These are phyloP conservation scores for Drosophila parvula DNA, from an alignment of 1,140 invertebrate genomes.

Conservation along the genomic window DNA sequence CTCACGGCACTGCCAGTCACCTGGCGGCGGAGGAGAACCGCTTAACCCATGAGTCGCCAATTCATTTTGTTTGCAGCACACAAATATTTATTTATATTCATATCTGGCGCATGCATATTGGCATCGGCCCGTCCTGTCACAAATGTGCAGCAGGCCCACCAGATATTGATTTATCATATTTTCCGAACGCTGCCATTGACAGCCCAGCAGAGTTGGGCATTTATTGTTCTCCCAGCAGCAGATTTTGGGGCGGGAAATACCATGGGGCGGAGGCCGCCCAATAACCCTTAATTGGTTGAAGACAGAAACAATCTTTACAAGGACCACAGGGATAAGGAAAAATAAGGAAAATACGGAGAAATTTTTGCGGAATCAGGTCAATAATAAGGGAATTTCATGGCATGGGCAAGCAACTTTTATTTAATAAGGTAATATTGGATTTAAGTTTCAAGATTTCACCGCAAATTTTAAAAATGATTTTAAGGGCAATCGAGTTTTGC, in stretches of 20 bases:
- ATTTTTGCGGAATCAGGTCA: neutral
- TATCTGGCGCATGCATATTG: conserved; percentile 44
- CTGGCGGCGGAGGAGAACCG: conserved; percentile 49
- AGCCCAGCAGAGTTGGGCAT: conserved; percentile 37
- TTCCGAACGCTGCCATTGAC: conserved; percentile 52
- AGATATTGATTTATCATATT: conserved; percentile 77
- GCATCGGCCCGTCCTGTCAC: conserved; percentile 6
- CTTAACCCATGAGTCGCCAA: conserved; percentile 63
- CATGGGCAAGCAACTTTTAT: neutral
- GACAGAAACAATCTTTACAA: neutral
- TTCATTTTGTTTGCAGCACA: conserved; percentile 10
- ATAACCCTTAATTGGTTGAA: conserved; percentile 43
- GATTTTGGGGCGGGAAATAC: neutral
- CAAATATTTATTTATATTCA: conserved; percentile 42
- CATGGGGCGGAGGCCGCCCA: neutral
- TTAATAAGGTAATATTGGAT: neutral
- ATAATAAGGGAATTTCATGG: neutral
- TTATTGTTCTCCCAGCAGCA: conserved; percentile 42
- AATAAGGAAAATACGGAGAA: neutral
- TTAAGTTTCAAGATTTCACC: neutral
- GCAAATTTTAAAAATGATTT: neutral
- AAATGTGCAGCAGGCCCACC: conserved; percentile 13
- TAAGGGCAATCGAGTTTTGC: no score
- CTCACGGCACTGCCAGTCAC: conserved; percentile 40
- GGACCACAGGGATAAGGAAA: neutral